Evolutionary conservation across 2,113 vertebrate genomes (phyloP), one percentile per base, ranked within the genome.

Genomic region (Syrrhaptes paradoxus): DNA sequence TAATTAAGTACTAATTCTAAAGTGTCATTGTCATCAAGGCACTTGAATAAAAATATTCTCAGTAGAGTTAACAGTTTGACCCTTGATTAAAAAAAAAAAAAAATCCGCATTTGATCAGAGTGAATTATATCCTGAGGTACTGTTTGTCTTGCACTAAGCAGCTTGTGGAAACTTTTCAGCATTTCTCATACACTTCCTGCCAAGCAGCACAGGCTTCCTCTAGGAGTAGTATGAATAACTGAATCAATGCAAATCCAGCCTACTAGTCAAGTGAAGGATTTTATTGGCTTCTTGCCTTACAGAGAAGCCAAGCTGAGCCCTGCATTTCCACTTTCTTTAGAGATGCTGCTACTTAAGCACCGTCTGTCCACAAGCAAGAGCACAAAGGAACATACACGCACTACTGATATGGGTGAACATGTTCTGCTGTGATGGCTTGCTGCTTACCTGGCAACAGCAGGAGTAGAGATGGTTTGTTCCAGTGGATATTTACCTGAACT

Each of bases 91-190:
- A 59, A 41, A 49, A 41, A 57, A n/a, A 25, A 45, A 6, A 41
- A 15, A 18, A 7, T 19, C 13, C 34, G 22, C 46, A 14, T 41
- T 84, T 28, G 24, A 62, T 32, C 31, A 84, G 51, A 77, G 32
- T 11, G 1, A 85, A 81, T 68, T 31, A 14, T 13, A 74, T 36
- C 16, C 26, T 1, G 0, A 3, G 9, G 11, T 73, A 6, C 7
- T 48, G 16, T 31, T 52, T 65, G 12, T 22, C 36, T 88, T 65
- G 58, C 51, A 73, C 28, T 24, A 28, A 34, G 49, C 20, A 41
- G 63, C 70, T 71, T 1, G 3, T 34, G 34, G 70, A 87, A 89
- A 63, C 8, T 62, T 87, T 20, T 52, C 62, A 54, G 10, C 13
- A 10, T 31, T 88, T 82, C 41, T 79, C 32, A 52, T 38, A 49